Conservation (phyloP, 2,888 invertebrate genomes). For the Steromphala cineraria region DNA sequence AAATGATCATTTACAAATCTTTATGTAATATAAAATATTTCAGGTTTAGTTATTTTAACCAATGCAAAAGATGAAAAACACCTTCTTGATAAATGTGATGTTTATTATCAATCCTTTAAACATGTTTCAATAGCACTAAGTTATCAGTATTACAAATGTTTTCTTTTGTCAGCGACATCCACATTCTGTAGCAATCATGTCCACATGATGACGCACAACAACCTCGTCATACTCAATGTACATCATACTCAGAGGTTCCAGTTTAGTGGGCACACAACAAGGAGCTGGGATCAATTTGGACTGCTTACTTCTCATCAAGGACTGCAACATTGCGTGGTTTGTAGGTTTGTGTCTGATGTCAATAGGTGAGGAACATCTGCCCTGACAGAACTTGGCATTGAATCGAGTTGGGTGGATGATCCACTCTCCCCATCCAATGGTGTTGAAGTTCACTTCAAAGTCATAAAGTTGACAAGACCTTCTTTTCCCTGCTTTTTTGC, state of each 20-base stretch:
- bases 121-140: too few species aligned
- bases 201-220: slow-evolving; percentile 70
- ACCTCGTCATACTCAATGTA: slow-evolving; percentile 71
- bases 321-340: slow-evolving; percentile 73
- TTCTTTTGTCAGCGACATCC: slow-evolving; percentile 62
- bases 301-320: slow-evolving; percentile 65
- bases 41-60: too few species aligned
- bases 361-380: slow-evolving; percentile 67
- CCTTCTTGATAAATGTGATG: too few species aligned
- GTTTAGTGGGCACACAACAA: slow-evolving; percentile 71
- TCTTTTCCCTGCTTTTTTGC: slow-evolving; percentile 44
- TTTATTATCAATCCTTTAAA: too few species aligned
- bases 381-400: slow-evolving; percentile 68
- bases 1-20: too few species aligned
- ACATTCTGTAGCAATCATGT: slow-evolving; percentile 70
- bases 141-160: too few species aligned
- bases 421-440: slow-evolving; percentile 72
- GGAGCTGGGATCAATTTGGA: slow-evolving; percentile 59
- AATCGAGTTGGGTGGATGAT: slow-evolving; percentile 70
- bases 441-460: slow-evolving; percentile 68
- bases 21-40: too few species aligned
- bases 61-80: too few species aligned
- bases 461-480: slow-evolving; percentile 56
- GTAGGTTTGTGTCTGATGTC: slow-evolving; percentile 62
- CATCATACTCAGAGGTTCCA: slow-evolving; percentile 70